phyloP scores from a whole-genome alignment of 2,797 vertebrate species.

The Chaenodraco wilsoni region DNA sequence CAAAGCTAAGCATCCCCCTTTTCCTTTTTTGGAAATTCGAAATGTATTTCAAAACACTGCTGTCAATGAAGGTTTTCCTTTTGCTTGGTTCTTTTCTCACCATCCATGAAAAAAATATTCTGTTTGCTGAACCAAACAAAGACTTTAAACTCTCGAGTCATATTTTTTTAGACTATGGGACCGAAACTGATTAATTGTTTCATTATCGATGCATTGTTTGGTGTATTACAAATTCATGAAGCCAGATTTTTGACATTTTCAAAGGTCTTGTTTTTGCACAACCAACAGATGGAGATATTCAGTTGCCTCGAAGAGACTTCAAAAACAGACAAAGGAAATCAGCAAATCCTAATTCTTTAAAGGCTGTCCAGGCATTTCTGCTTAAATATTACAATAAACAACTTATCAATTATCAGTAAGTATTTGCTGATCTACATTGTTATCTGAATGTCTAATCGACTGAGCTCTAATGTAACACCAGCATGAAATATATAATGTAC shows the following conservation, averaged over 20 bases:
- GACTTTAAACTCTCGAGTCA: too few species aligned
- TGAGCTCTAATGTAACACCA: background rate
- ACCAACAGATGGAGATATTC: background rate
- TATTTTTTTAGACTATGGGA: too few species aligned
- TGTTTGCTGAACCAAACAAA: background rate
- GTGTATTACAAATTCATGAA: background rate
- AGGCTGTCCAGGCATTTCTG: background rate
- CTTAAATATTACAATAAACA: too few species aligned
- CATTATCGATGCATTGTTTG: background rate
- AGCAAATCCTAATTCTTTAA: background rate
- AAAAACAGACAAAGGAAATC: conserved; percentile 1
- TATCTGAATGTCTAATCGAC: background rate
- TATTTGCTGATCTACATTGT: background rate
- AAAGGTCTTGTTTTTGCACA: background rate
- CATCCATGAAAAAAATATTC: background rate
- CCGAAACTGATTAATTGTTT: background rate
- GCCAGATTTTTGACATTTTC: background rate
- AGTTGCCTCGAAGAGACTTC: background rate
- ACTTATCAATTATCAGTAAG: background rate
- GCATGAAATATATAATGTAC: background rate
- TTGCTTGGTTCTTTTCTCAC: background rate
- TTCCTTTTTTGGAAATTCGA: background rate
- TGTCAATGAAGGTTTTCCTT: background rate
- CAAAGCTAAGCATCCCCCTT: background rate
- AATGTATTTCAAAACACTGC: background rate